phyloP scores from a whole-genome alignment of 2,888 invertebrate species.

The Brenthis daphne region DNA sequence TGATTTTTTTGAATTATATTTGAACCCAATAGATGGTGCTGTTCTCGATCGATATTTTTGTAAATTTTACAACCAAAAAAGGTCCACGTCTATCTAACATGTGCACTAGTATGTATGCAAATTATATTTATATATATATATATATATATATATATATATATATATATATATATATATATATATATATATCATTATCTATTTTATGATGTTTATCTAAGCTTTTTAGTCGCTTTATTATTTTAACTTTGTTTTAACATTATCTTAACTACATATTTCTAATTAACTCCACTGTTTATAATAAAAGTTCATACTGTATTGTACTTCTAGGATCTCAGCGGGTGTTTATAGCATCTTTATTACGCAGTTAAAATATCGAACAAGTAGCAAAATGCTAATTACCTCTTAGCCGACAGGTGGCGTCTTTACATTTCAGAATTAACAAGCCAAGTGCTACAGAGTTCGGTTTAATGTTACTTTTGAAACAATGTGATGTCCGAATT shows the following conservation, averaged over 20 bases:
- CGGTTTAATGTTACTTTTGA: slow-evolving; percentile 20
- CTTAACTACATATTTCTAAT: not conserved
- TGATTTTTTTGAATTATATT: too few species aligned
- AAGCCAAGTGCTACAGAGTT: slow-evolving; percentile 17
- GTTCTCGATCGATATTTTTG: too few species aligned
- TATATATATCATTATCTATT: too few species aligned
- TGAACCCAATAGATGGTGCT: too few species aligned
- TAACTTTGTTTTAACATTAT: not conserved
- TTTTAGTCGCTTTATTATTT: not conserved
- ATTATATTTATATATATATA: too few species aligned
- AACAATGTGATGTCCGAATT: slow-evolving; percentile 11
- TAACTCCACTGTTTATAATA: not conserved
- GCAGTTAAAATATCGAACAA: slow-evolving; percentile 27
- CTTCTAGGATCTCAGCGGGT: slow-evolving; percentile 5
- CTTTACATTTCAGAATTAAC: slow-evolving; percentile 28
- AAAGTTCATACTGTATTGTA: slow-evolving; percentile 11
- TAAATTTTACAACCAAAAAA: too few species aligned
- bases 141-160: too few species aligned
- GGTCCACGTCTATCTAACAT: too few species aligned
- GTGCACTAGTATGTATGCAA: too few species aligned
- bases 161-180: too few species aligned
- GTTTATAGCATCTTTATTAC: slow-evolving; percentile 27
- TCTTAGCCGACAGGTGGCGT: slow-evolving; percentile 29
- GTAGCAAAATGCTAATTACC: slow-evolving; percentile 36
- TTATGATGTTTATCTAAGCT: too few species aligned